phyloP scores from a whole-genome alignment of 2,888 invertebrate genomes.

The Girardia tigrina region DNA sequence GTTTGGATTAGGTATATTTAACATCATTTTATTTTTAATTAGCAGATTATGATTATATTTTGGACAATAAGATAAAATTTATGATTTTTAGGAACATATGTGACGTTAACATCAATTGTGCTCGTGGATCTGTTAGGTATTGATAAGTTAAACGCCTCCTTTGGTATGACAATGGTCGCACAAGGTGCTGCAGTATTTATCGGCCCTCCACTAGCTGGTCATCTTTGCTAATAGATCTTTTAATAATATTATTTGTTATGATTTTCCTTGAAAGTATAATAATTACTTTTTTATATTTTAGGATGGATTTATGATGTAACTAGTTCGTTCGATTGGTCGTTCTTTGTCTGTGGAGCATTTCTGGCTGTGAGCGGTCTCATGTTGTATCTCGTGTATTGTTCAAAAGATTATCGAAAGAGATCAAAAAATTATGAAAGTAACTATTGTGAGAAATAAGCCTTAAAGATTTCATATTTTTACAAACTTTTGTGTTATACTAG shows the following conservation, averaged over 20 bases:
- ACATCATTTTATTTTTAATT: no score
- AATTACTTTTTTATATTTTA: neutral
- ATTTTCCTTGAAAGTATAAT: neutral
- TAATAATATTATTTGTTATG: neutral
- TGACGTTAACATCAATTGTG: slow-evolving; percentile 85
- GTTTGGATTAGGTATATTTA: no score
- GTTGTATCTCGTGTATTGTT: slow-evolving; percentile 56
- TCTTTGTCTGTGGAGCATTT: slow-evolving; percentile 70
- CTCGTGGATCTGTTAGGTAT: slow-evolving; percentile 82
- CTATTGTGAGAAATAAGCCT: neutral
- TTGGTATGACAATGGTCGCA: slow-evolving; percentile 75
- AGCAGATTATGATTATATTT: no score
- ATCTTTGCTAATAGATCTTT: slow-evolving; percentile 28
- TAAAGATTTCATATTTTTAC: neutral
- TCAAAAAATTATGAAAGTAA: neutral
- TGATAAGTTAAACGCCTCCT: slow-evolving; percentile 81
- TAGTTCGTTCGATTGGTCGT: slow-evolving; percentile 69
- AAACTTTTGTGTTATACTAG: no score
- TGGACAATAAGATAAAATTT: neutral
- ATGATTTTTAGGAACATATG: slow-evolving; percentile 62
- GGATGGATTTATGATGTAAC: slow-evolving; percentile 62
- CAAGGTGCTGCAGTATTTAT: slow-evolving; percentile 82
- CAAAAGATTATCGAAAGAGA: neutral
- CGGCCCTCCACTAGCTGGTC: slow-evolving; percentile 83
- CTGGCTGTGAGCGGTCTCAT: slow-evolving; percentile 74